A percentile compares a stretch with the other conserved stretches of the same genome.
These are phyloP conservation scores for Propithecus perrieri DNA, from an alignment of 2,797 vertebrate species.

Conservation along the genomic window DNA sequence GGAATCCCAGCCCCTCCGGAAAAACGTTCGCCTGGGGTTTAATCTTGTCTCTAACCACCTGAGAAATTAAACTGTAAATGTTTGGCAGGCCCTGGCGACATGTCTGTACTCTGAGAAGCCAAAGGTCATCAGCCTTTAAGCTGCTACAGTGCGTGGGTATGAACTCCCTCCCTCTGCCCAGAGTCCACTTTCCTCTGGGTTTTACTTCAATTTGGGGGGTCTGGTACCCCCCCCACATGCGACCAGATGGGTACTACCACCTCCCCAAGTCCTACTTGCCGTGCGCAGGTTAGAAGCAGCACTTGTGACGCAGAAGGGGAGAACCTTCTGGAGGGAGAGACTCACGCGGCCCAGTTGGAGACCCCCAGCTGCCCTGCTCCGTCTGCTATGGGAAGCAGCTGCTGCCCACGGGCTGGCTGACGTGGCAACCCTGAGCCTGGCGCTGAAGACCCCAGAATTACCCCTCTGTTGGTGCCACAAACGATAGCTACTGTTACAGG, in stretches of 20 bases:
- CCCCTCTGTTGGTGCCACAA: too few relatives aligned
- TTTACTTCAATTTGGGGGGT: background rate
- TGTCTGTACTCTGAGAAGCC: background rate
- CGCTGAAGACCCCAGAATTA: background rate
- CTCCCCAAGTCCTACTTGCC: background rate
- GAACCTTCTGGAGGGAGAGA: too few relatives aligned
- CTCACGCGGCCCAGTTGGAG: background rate
- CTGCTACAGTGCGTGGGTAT: fast-evolving
- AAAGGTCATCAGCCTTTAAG: background rate
- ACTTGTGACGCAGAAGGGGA: background rate
- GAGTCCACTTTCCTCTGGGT: background rate
- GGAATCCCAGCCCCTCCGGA: background rate
- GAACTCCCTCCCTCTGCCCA: background rate
- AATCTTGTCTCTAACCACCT: background rate
- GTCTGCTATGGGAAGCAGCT: background rate
- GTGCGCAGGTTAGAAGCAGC: background rate
- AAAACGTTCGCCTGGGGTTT: background rate
- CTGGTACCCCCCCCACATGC: too few relatives aligned
- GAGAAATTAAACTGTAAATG: background rate
- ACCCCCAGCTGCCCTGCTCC: background rate
- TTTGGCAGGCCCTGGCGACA: background rate
- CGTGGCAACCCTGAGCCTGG: fast-evolving
- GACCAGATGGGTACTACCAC: background rate
- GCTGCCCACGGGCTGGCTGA: background rate
- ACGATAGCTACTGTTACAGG: background rate